Evolutionary conservation across 2,888 invertebrate species (phyloP), one percentile per base, ranked within the genome.

Genomic region (Empis livida): DNA sequence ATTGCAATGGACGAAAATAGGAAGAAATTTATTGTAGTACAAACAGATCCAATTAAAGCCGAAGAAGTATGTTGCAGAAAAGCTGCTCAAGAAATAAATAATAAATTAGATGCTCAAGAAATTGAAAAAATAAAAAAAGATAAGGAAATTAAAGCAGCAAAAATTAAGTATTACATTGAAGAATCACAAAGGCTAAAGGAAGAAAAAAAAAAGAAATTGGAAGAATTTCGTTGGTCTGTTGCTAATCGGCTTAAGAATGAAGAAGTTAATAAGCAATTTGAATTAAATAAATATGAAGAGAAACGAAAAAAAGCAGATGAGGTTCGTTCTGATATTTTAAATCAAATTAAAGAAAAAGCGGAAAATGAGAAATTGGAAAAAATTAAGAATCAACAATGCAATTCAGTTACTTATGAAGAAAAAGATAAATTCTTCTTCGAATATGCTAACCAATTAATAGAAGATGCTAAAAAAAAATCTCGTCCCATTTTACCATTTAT

Each of bases 41-140:
- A 71, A 27, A 68, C 68, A 13, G 67, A 61, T 20, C 68, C 71
- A 1, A 67, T 68, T 2, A 64, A 60, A 1, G 60, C 62, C 42
- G 78, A 78, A 35, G 68, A 70, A 15, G 71, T 65, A n/a, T 68
- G 70, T 0, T 56, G 74, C 1, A 63, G 71, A 14, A 74, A 73
- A 31, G 77, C 77, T 13, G 55, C 73, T 23, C 64, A 61, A 13
- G 75, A 78, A 61, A 62, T 62, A 56, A 68, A 68, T 10, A 58
- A 64, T 13, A 61, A 62, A 56, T 68, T 65, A 54, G 66, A 63
- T 13, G 62, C 61, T 9, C 61, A 64, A 46, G 67, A 67, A 48
- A 57, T 58, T 37, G 58, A 59, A 5, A 59, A 59, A n/a, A 54
- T 62, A 3, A 55, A 61, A 31, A 57, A 56, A 1, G 59, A 57